Base-by-base conservation (phyloP, 2,888 invertebrate genomes). In the Erpobdella octoculata region DNA sequence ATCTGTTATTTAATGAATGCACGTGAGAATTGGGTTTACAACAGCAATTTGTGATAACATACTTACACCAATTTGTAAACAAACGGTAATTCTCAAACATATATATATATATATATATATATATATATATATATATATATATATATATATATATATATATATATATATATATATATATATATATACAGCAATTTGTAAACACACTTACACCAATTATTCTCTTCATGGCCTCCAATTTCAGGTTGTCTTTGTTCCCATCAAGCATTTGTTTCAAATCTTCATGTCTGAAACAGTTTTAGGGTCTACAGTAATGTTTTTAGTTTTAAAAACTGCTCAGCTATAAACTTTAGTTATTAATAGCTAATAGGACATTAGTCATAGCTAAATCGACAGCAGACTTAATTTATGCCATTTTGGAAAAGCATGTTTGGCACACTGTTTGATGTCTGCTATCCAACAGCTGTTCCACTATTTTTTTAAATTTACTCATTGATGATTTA, bases 171-270 rank as follows among this genome's bases (percentile, higher is more conserved):
- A 59, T 25, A 35, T 6, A n/a, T 48, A 2, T 46, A 25, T 46
- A 38, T 48, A 15, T n/a, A 68, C 21, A 46, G 35, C 36, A 15
- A 65, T 9, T 21, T 15, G n/a, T 15, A 31, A 5, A 68, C 15
- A 53, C n/a, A 71, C 71, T 67, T 77, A 83, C 82, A 72, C 95
- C 94, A 81, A 99, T 96, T 70, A 99, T 96, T 78, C 98, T 87
- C 83, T 98, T 98, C 98, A 98, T 99, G 3, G 98, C 98, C 83
- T 99, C 98, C 78, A 99, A 84, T 82, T 98, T 99, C 62, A 94
- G 86, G 58, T 91, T 91, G 84, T 99, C 98, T 84, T 97, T 96
- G 79, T 92, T 96, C 75, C 93, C 91, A 83, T 99, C 98, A 78
- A 98, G 84, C 97, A 99, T 98, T 80, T 91, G 89, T 82, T 96